Percentiles rank a stretch among this genome's conserved stretches.
These are phyloP conservation scores for Ypsolopha scabrella DNA, from an alignment of 2,888 invertebrate species.

Conservation along the genomic window DNA sequence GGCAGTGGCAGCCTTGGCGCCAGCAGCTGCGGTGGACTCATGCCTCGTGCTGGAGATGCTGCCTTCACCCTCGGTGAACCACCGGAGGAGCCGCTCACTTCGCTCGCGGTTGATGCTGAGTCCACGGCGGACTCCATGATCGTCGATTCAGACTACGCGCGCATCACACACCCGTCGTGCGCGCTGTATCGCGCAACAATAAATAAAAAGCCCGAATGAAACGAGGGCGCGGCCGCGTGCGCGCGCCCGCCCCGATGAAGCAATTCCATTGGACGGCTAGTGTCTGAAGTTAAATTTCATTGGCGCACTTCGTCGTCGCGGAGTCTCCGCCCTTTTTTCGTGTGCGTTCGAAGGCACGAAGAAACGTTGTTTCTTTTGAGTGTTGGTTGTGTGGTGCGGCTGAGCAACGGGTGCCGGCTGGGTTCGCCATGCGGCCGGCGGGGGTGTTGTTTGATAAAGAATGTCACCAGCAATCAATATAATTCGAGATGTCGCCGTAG, in stretches of 20 bases:
- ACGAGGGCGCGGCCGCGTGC: slow-evolving; percentile 68
- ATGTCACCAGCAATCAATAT: slow-evolving; percentile 76
- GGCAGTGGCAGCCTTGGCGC: slow-evolving; percentile 86
- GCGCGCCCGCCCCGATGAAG: slow-evolving; percentile 55
- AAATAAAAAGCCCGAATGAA: slow-evolving; percentile 75
- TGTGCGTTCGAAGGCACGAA: slow-evolving; percentile 61
- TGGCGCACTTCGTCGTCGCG: slow-evolving; percentile 42
- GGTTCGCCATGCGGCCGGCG: slow-evolving; percentile 14
- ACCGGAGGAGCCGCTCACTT: slow-evolving; percentile 63
- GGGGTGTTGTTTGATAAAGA: slow-evolving; percentile 66
- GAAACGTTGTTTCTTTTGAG: slow-evolving; percentile 74
- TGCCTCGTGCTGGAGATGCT: slow-evolving; percentile 52
- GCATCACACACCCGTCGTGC: slow-evolving; percentile 74
- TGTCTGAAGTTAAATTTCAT: slow-evolving; percentile 33
- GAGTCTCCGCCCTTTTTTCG: slow-evolving; percentile 66
- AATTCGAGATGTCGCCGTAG: slow-evolving; percentile 29
- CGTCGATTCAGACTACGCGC: slow-evolving; percentile 45
- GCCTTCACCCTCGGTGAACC: slow-evolving; percentile 65
- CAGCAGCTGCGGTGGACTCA: slow-evolving; percentile 71
- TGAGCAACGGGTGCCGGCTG: slow-evolving; percentile 38
- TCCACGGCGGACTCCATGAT: slow-evolving; percentile 71
- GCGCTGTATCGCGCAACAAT: slow-evolving; percentile 78
- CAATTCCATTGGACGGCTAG: slow-evolving; percentile 52
- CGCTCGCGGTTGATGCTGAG: slow-evolving; percentile 69
- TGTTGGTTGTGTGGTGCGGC: slow-evolving; percentile 59